Evolutionary conservation across 2,113 vertebrate species (phyloP), one percentile per base, ranked within the genome.

Genomic region (Lepus europaeus): DNA sequence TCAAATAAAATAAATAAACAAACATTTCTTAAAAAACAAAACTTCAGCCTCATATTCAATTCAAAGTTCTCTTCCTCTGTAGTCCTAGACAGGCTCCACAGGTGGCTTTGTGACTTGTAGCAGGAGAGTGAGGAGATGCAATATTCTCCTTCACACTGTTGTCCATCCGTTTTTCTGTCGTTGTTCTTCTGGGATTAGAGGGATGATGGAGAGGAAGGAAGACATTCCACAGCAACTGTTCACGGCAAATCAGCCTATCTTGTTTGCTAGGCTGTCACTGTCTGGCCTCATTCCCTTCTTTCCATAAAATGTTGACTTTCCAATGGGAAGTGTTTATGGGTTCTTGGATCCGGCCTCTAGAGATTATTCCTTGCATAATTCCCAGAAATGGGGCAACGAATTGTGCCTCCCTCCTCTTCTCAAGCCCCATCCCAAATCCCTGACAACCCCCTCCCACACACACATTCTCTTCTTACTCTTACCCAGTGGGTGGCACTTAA

Each of bases 201-300:
- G 29, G 70, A 81, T 31, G 51, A 96, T 70, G 74, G 29, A 36
- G 45, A 72, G 20, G 72, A 82, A 89, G 69, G 39, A 49, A 29
- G 45, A 66, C 3, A 36, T 36, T 86, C 33, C 11, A 17, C 25
- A 77, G 53, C 19, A 74, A 86, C 9, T 13, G 16, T 5, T 70
- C 4, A 13, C 29, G 9, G 29, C 13, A 83, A 25, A 86, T 1
- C 4, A 0, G 59, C 39, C 61, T 85, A 39, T 89, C 74, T 82
- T 36, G 36, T 53, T 33, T 49, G 27, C 22, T 73, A 69, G 19
- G 2, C 29, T 36, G 66, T 22, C 63, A 31, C 27, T 53, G 5
- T 25, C 19, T 74, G 17, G 33, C 9, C 27, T 61, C 33, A 33
- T 13, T 85, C 68, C 23, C 23, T 13, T 61, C 33, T 45, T 16